A percentile compares a stretch with the other conserved stretches of the same genome.
These are phyloP conservation scores for Hetaerina americana DNA, from an alignment of 1,140 invertebrate genomes.

Conservation along the genomic window DNA sequence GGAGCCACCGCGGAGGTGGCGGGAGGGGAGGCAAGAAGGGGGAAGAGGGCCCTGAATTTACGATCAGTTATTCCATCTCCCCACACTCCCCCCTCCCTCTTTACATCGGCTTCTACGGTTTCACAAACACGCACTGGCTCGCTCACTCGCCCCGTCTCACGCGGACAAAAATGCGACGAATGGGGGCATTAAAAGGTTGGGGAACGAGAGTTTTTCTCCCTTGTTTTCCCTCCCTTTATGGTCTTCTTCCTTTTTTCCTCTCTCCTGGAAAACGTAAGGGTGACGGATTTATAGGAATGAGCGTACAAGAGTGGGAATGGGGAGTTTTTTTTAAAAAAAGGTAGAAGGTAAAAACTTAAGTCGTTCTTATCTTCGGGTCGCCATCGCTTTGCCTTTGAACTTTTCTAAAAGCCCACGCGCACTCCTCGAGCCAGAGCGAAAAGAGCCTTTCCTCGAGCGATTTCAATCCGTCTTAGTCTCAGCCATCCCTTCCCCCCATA, in stretches of 20 bases:
- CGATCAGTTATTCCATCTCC: neutral
- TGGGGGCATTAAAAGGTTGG: neutral
- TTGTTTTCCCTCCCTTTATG: too few species aligned
- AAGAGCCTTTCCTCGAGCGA: too few species aligned
- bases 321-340: too few species aligned
- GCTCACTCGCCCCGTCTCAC: too few species aligned
- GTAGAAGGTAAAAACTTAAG: neutral
- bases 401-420: neutral
- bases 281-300: neutral
- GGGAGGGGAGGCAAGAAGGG: neutral
- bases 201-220: neutral
- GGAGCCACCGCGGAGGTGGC: too few species aligned
- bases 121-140: neutral
- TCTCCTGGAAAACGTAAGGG: too few species aligned
- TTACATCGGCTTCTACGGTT: neutral
- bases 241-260: too few species aligned
- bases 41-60: neutral
- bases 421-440: too few species aligned
- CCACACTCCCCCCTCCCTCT: neutral
- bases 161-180: neutral
- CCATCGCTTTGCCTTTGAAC: neutral
- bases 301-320: neutral
- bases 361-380: neutral
- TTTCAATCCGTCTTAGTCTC: too few species aligned
- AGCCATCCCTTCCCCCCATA: too few species aligned